Conservation (phyloP, 1,140 invertebrate species). For the Brachionus sp. region DNA sequence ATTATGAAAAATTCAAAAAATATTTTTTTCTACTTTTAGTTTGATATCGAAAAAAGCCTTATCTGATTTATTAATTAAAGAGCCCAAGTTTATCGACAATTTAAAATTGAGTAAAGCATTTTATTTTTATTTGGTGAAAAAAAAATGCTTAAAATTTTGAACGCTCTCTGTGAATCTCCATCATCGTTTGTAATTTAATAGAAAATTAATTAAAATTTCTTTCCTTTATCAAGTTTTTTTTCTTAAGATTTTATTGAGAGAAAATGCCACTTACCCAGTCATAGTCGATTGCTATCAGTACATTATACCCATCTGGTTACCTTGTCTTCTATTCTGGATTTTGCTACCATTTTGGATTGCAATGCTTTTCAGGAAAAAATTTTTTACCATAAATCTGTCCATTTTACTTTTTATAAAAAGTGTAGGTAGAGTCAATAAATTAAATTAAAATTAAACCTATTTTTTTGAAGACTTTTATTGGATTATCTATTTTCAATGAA, state of each 20-base stretch:
- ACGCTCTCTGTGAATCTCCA: background rate
- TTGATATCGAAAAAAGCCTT: background rate
- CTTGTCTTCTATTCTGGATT: background rate
- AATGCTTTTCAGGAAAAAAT: background rate
- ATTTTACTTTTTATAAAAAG: background rate
- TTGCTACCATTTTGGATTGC: background rate
- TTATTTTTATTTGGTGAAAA: background rate
- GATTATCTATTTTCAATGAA: background rate
- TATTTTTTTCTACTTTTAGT: background rate
- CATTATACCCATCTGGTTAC: background rate
- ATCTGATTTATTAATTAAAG: background rate
- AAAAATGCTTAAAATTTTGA: background rate
- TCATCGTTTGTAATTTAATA: conserved; percentile 1
- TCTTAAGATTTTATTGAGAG: background rate
- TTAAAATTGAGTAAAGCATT: background rate
- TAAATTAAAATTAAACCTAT: background rate
- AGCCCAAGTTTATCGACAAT: background rate
- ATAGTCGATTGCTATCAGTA: background rate
- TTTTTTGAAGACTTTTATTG: background rate
- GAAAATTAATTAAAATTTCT: background rate
- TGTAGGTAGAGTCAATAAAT: background rate
- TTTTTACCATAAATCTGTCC: conserved; percentile 5
- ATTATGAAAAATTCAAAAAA: conserved; percentile 12
- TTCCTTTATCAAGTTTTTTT: background rate
- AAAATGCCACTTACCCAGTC: background rate